These are phyloP conservation scores for Eolophus roseicapilla DNA, from an alignment of 2,113 vertebrate genomes.

Conservation along the genomic window DNA sequence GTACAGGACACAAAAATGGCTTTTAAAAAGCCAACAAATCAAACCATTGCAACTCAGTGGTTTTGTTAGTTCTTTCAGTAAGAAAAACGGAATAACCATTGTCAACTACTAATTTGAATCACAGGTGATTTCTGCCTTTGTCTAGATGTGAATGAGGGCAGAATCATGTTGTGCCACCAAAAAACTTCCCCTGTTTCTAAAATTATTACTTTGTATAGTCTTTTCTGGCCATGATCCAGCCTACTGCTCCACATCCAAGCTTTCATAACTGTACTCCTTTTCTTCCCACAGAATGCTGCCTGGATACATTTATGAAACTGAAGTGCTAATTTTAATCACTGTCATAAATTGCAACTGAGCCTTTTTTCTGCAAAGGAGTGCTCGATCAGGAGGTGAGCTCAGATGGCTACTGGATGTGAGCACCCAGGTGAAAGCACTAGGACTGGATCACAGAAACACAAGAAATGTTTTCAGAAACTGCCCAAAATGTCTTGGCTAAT, in stretches of 20 bases:
- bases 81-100: not conserved
- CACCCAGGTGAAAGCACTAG: not conserved
- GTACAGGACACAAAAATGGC: not conserved
- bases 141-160: not conserved
- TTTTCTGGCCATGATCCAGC: not conserved
- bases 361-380: not conserved
- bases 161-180: not conserved
- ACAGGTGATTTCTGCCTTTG: not conserved
- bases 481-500: not conserved
- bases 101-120: not conserved
- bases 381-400: not conserved
- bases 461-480: not conserved
- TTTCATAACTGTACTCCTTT: not conserved
- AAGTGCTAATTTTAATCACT: not conserved
- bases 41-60: not conserved
- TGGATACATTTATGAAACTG: not conserved
- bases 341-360: not conserved
- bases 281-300: not conserved
- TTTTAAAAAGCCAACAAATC: not conserved
- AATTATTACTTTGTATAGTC: not conserved
- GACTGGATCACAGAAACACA: not conserved
- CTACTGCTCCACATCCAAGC: not conserved
- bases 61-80: not conserved
- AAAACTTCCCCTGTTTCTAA: not conserved
- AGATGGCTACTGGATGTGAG: not conserved